Evolutionary conservation across 2,888 invertebrate genomes (phyloP).

Genomic region (Dasysyrphus albostriatus): DNA sequence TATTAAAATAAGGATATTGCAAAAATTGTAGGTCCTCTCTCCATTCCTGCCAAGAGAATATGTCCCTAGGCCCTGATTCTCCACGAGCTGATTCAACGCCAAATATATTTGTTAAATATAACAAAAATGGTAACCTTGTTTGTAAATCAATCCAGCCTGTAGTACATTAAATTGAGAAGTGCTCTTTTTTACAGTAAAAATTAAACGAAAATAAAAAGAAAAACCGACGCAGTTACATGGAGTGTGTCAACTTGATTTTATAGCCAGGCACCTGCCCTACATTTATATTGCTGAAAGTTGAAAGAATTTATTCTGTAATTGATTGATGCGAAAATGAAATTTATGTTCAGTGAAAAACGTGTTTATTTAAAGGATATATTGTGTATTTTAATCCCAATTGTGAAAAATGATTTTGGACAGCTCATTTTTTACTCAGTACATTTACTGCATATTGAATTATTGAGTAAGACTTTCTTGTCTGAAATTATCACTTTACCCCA

Average conservation of each 20-base stretch:
- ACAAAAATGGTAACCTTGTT: background rate
- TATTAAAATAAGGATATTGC: no score
- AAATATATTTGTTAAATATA: no score
- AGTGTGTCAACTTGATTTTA: constrained; percentile 51
- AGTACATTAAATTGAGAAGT: background rate
- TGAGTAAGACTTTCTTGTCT: background rate
- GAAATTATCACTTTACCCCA: background rate
- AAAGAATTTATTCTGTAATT: constrained; percentile 55
- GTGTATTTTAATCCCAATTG: constrained; percentile 13
- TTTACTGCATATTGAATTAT: background rate
- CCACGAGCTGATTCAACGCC: no score
- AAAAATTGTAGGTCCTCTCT: no score
- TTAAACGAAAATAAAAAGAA: no score
- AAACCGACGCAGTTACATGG: constrained; percentile 14
- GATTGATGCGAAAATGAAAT: constrained; percentile 61
- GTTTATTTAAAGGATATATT: constrained; percentile 17
- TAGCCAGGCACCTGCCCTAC: constrained; percentile 5
- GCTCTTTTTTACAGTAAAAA: background rate
- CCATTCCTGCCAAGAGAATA: no score
- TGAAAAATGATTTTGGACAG: constrained; percentile 26
- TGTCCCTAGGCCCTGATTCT: no score
- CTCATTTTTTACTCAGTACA: background rate
- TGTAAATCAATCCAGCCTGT: background rate
- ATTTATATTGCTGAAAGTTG: constrained; percentile 39
- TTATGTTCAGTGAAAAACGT: constrained; percentile 26